Evolutionary conservation across 2,888 invertebrate species (phyloP).

Genomic region (Athalia rosae): DNA sequence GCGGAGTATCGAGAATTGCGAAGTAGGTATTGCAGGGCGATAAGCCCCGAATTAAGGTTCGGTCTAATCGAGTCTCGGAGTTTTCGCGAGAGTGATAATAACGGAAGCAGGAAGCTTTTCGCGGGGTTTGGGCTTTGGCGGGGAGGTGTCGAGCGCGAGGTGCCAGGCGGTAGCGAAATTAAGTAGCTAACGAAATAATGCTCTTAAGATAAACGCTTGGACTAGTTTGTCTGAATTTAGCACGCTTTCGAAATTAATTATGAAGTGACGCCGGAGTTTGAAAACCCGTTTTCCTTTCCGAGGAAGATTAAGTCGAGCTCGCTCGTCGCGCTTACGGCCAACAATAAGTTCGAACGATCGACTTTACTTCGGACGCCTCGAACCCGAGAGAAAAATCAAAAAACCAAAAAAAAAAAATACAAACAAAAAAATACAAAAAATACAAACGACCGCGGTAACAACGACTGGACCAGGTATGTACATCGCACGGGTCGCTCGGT

Average conservation of each 20-base stretch:
- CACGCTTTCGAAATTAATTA: slow-evolving; percentile 28
- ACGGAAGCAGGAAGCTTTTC: neutral
- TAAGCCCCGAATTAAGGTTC: slow-evolving; percentile 3
- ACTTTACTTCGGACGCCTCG: slow-evolving; percentile 2
- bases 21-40: neutral
- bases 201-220: slow-evolving; percentile 25
- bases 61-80: slow-evolving; percentile 23
- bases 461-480: no score
- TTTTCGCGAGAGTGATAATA: slow-evolving; percentile 6
- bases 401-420: no score
- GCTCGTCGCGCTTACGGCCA: neutral
- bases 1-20: neutral
- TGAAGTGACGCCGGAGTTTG: slow-evolving; percentile 25
- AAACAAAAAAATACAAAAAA: no score
- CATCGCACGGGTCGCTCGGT: no score
- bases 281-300: neutral
- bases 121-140: no score
- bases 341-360: slow-evolving; percentile 17
- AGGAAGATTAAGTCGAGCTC: neutral
- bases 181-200: slow-evolving; percentile 32
- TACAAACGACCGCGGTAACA: no score
- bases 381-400: neutral
- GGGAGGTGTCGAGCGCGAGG: neutral
- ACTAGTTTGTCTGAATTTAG: slow-evolving; percentile 26
- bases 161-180: neutral